Percentiles rank a stretch among this genome's conserved stretches.
These are phyloP conservation scores for Diarsia dahlii DNA, from an alignment of 2,888 invertebrate genomes.

Conservation along the genomic window DNA sequence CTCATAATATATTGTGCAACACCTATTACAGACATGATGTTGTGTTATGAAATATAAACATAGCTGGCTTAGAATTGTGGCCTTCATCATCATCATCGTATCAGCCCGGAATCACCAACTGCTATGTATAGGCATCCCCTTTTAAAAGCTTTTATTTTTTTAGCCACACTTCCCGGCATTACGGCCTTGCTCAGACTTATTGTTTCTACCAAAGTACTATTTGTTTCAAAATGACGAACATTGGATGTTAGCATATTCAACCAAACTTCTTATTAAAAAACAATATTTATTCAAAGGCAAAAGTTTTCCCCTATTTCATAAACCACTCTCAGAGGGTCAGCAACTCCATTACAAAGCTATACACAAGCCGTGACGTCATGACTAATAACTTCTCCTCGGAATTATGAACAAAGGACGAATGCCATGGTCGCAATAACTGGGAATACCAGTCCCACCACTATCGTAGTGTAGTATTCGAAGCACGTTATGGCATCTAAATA, in stretches of 20 bases:
- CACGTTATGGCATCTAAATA: conserved; percentile 46
- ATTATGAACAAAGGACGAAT: conserved; percentile 68
- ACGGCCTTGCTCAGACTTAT: too few species aligned
- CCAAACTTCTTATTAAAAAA: not conserved
- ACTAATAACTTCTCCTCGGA: conserved; percentile 58
- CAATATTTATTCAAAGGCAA: not conserved
- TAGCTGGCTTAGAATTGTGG: too few species aligned
- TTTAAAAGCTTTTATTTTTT: too few species aligned
- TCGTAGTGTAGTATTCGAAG: conserved; percentile 58
- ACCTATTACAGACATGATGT: conserved; percentile 4
- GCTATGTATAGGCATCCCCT: too few species aligned
- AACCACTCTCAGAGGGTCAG: conserved; percentile 23
- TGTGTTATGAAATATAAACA: too few species aligned
- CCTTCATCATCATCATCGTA: too few species aligned
- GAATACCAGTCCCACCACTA: conserved; percentile 57
- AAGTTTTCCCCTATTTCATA: not conserved
- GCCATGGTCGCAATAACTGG: conserved; percentile 63
- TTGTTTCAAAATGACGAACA: too few species aligned
- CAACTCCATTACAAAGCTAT: conserved; percentile 42
- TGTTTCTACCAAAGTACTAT: too few species aligned
- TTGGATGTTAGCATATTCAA: too few species aligned
- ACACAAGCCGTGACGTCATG: conserved; percentile 54
- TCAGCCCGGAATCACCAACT: too few species aligned
- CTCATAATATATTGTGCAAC: conserved; percentile 55
- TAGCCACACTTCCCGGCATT: too few species aligned